Percentiles rank a stretch among this genome's conserved stretches.
Conservation (phyloP, 2,888 invertebrate genomes). For the Agrotis ipsilon region DNA sequence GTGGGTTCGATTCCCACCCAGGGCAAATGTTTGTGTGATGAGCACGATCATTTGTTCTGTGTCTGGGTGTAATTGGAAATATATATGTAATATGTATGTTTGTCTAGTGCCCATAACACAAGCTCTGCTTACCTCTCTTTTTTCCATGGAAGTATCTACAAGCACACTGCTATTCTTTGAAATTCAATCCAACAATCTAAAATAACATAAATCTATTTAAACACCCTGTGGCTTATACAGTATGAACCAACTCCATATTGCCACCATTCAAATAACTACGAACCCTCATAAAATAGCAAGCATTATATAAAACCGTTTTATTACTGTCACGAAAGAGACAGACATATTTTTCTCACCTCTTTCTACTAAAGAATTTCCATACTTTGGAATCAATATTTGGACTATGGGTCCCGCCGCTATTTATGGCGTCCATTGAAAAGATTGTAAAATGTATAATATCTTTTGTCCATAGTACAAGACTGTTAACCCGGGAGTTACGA, state of each 20-base stretch:
- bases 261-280: slow-evolving; percentile 40
- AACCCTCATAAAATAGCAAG: slow-evolving; percentile 48
- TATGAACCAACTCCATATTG: slow-evolving; percentile 47
- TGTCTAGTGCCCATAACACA: no score
- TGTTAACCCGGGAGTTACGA: slow-evolving; percentile 45
- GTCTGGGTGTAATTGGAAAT: no score
- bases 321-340: slow-evolving; percentile 37
- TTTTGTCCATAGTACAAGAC: slow-evolving; percentile 46
- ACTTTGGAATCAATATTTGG: slow-evolving; percentile 58
- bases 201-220: slow-evolving; percentile 10
- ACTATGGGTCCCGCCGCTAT: slow-evolving; percentile 40
- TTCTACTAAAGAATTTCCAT: slow-evolving; percentile 24
- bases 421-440: slow-evolving; percentile 49
- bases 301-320: slow-evolving; percentile 52
- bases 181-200: no score
- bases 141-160: no score
- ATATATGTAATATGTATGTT: no score
- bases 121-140: no score
- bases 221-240: slow-evolving; percentile 30
- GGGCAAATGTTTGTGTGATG: no score
- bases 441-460: slow-evolving; percentile 60
- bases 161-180: not conserved
- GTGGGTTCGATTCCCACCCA: no score
- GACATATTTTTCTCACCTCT: not conserved
- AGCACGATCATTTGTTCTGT: no score